phyloP scores from a whole-genome alignment of 2,113 vertebrate species.

The Campylomormyrus tamandua region DNA sequence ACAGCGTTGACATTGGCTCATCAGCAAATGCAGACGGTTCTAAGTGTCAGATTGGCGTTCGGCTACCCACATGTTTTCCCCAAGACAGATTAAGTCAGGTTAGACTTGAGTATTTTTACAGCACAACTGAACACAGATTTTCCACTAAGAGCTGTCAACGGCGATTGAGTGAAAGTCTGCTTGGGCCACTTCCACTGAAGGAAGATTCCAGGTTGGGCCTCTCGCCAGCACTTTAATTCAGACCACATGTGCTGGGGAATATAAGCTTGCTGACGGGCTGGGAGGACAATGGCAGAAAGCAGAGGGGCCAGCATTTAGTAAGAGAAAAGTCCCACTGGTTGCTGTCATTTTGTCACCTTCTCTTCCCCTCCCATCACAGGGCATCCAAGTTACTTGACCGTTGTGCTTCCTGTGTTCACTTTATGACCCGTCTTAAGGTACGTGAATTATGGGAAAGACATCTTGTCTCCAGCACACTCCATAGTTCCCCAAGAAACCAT shows the following conservation, averaged over 20 bases:
- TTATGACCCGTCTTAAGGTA: constrained; percentile 14
- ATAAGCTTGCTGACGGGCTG: constrained; percentile 51
- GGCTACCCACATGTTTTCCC: constrained; percentile 48
- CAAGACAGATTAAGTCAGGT: constrained; percentile 40
- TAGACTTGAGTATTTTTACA: constrained; percentile 63
- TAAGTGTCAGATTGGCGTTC: constrained; percentile 24
- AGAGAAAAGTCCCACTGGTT: constrained; percentile 16
- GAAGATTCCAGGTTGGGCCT: constrained; percentile 64
- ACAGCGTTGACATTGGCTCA: background rate
- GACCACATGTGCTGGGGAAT: constrained; percentile 68
- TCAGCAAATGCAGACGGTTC: constrained; percentile 5
- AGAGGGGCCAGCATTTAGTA: constrained; percentile 40
- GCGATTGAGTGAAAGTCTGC: constrained; percentile 79
- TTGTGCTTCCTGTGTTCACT: background rate
- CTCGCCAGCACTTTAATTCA: constrained; percentile 66
- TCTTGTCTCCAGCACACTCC: constrained; percentile 31
- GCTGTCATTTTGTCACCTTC: background rate
- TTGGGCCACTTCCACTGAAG: constrained; percentile 61
- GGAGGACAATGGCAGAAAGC: constrained; percentile 46
- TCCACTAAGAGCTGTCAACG: constrained; percentile 67
- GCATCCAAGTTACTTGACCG: background rate
- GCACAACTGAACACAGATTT: constrained; percentile 73
- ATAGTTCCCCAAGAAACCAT: constrained; percentile 34
- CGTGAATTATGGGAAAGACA: constrained; percentile 31
- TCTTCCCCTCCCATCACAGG: background rate